A percentile compares a stretch with the other conserved stretches of the same genome.
Evolutionary conservation across 2,113 vertebrate genomes (phyloP).

Genomic region (Hippocampus guttulatus): DNA sequence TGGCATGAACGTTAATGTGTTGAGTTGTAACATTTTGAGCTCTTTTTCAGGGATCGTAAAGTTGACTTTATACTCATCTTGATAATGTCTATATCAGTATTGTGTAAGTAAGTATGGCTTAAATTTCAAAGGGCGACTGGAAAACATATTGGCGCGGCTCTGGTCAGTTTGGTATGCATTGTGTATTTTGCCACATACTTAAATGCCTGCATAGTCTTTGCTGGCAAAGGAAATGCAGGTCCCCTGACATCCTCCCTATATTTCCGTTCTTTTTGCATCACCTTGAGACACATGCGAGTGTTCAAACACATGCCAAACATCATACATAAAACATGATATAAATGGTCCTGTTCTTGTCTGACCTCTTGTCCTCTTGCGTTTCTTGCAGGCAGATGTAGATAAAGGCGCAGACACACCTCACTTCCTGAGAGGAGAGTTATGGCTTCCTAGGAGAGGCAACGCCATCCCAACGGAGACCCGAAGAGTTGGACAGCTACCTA

Average conservation of each 20-base stretch:
- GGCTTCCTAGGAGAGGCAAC: constrained; percentile 67
- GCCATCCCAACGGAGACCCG: constrained; percentile 56
- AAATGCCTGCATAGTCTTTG: constrained; percentile 49
- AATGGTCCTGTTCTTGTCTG: constrained; percentile 65
- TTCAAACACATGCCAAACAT: constrained; percentile 63
- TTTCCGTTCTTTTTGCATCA: constrained; percentile 57
- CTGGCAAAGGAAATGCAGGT: constrained; percentile 49
- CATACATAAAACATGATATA: constrained; percentile 73
- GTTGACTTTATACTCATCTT: too few relatives aligned
- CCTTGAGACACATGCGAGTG: constrained; percentile 70
- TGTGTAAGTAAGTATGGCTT: too few relatives aligned
- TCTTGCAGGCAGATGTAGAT: constrained; percentile 67
- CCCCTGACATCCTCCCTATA: constrained; percentile 46
- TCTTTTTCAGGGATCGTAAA: too few relatives aligned
- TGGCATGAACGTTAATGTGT: too few relatives aligned
- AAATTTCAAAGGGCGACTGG: constrained; percentile 1
- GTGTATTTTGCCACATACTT: constrained; percentile 53
- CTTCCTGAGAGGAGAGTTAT: constrained; percentile 70
- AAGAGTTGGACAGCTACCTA: constrained; percentile 69
- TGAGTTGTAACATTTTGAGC: too few relatives aligned
- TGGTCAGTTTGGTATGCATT: constrained; percentile 35
- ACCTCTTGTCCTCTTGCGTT: constrained; percentile 65
- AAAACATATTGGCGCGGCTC: constrained; percentile 12
- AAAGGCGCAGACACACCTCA: constrained; percentile 68
- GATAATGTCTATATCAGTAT: too few relatives aligned